Conservation (phyloP, 2,888 invertebrate species). For the Lasioglossum leucozonium region DNA sequence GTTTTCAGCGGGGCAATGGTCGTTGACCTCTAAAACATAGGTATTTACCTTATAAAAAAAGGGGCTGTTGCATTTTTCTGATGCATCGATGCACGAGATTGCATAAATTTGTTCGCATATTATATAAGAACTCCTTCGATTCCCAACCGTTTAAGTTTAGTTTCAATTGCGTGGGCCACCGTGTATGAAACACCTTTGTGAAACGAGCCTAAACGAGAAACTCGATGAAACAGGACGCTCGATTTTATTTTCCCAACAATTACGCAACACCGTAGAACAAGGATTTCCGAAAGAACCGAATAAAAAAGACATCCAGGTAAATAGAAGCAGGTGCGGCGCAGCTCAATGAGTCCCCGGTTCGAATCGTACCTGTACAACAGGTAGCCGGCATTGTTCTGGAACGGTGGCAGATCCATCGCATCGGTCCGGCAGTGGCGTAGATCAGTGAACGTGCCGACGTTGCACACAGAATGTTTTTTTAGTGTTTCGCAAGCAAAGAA, state of each 20-base stretch:
- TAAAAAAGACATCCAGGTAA: not conserved
- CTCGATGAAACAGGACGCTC: not conserved
- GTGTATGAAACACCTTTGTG: not conserved
- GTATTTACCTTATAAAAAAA: no score
- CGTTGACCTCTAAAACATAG: no score
- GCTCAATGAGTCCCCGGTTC: not conserved
- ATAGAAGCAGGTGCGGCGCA: not conserved
- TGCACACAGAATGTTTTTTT: not conserved
- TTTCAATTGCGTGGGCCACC: no score
- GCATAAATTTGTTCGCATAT: no score
- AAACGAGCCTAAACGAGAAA: not conserved
- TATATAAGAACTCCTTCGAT: no score
- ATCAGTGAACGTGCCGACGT: not conserved
- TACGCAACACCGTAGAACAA: not conserved
- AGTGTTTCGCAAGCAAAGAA: not conserved
- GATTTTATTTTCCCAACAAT: not conserved
- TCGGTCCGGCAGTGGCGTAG: slow-evolving; percentile 59
- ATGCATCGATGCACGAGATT: no score
- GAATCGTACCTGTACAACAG: slow-evolving; percentile 52
- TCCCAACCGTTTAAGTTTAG: no score
- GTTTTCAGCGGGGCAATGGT: no score
- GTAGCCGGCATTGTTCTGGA: slow-evolving; percentile 68
- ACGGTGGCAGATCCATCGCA: slow-evolving; percentile 68
- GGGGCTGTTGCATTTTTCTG: no score
- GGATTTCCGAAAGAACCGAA: not conserved